Base-by-base conservation (phyloP, 1,140 invertebrate species). In the Phocides pigmalion region DNA sequence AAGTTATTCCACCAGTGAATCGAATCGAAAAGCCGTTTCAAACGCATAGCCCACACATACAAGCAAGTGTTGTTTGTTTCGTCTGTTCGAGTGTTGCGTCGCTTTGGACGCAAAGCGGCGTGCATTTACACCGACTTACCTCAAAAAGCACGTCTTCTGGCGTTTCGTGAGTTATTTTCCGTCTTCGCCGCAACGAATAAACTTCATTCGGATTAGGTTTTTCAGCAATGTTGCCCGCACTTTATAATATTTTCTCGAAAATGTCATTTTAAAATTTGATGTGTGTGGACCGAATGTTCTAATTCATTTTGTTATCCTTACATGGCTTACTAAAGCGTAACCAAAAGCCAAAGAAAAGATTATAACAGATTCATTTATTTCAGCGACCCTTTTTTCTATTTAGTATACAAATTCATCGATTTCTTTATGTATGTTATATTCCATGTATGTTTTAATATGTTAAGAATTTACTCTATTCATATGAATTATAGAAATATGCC, bases 1-100 rank as follows among this genome's bases (percentile, higher is more conserved):
- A 35, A n/a, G n/a, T 12, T 35, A 0, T n/a, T 3, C 22, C 6
- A 4, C 32, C 32, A 12, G 32, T 35, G 32, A 12, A 35, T n/a
- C 11, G n/a, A 35, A 19, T 46, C 14, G 28, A 32, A 16, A 50
- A 32, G 11, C 47, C 14, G 28, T 16, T 50, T 8, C 22, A 49
- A 50, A 32, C 14, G 47, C 12, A 25, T 32, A 32, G 32, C 47
- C 25, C 15, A 14, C 14, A 15, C 25, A 49, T 12, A 25, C 46
- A 35, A 5, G 14, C 22, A 47, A 47, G 17, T 25, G 32, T 50
- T 50, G 25, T 50, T 50, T 22, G 47, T 50, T 50, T 50, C 47
- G 47, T 50, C 20, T 50, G 47, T 50, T 50, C 25, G 22, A 50
- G 47, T 15, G 28, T 15, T 50, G 25, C 47, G 15, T 50, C 47